These are phyloP conservation scores for Tipula confusa DNA, from an alignment of 2,888 invertebrate genomes.

Conservation along the genomic window DNA sequence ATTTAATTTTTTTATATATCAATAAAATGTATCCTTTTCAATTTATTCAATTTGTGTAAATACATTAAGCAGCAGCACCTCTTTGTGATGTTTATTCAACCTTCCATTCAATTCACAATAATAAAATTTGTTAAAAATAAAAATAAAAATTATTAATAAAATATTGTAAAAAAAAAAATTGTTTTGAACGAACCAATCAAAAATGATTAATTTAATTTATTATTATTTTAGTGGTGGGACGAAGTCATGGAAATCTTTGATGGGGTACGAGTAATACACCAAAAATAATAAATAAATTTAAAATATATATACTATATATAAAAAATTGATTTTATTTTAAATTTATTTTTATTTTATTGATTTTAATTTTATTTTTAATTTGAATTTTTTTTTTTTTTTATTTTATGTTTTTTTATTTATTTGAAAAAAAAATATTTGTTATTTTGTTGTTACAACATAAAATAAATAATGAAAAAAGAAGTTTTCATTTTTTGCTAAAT, in stretches of 20 bases:
- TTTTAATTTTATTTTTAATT: no score
- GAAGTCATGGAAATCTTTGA: constrained; percentile 95
- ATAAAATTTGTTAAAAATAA: no score
- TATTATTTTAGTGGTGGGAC: constrained; percentile 89
- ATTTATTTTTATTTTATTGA: constrained; percentile 26
- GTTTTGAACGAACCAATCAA: background rate
- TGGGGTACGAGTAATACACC: constrained; percentile 66
- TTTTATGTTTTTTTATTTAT: constrained; percentile 20
- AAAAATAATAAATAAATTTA: constrained; percentile 27
- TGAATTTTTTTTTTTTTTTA: background rate
- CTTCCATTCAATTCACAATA: background rate
- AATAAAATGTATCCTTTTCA: constrained; percentile 35
- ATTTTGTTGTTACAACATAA: background rate
- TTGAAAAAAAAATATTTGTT: background rate
- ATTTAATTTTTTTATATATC: constrained; percentile 32
- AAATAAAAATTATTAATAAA: background rate
- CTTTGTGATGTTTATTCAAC: background rate
- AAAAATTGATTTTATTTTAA: constrained; percentile 26
- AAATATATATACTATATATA: constrained; percentile 27
- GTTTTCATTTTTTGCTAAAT: constrained; percentile 25
- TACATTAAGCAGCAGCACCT: background rate
- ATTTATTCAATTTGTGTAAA: constrained; percentile 50
- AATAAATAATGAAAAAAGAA: background rate
- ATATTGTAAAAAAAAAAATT: background rate
- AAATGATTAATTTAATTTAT: constrained; percentile 41